Evolutionary conservation across 2,888 invertebrate genomes (phyloP), one percentile per base, ranked within the genome.

Genomic region (Entomobrya proxima): DNA sequence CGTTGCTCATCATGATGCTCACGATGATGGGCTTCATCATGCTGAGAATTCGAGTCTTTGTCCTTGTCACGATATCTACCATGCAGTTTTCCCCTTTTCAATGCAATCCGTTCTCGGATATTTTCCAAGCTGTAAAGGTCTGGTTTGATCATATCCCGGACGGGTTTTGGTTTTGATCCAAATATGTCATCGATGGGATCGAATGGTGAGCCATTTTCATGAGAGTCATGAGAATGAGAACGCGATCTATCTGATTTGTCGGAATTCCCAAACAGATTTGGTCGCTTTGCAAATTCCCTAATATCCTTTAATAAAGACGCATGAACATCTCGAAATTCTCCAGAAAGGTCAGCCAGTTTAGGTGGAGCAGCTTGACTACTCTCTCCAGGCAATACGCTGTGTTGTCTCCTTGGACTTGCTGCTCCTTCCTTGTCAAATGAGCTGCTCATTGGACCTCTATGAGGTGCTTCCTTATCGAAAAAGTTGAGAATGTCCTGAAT

Each of bases 401-500:
- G 61, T 9, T 52, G 85, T 44, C 52, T 61, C 4, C n/a, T 47
- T 30, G 74, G 61, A 61, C 15, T 61, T 21, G 61, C 13, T 11
- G 74, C 0, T 6, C 55, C 52, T 15, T 69, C 40, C 15, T 67
- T 55, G 15, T 75, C 50, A 9, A 58, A 50, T 1, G 47, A 47
- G 15, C 37, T 72, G 37, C 58, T 69, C 5, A 40, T 78, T 32
- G 47, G 79, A 79, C 35, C 78, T 15, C 21, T 24, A 30, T 9
- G 32, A 13, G 40, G 77, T 18, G 35, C 40, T 24, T 75, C 89
- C 9, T 84, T 77, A n/a, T 90, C 86, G 30, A 90, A 90, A 67
- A 87, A 89, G n/a, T 86, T 88, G 0, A 90, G 77, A 64, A 90
- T 90, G 64, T 90, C 90, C 81, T 90, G 90, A 74, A 90, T 90